Evolutionary conservation across 1,140 invertebrate species (phyloP), one percentile per base, ranked within the genome.

Genomic region (Heliconius congener): DNA sequence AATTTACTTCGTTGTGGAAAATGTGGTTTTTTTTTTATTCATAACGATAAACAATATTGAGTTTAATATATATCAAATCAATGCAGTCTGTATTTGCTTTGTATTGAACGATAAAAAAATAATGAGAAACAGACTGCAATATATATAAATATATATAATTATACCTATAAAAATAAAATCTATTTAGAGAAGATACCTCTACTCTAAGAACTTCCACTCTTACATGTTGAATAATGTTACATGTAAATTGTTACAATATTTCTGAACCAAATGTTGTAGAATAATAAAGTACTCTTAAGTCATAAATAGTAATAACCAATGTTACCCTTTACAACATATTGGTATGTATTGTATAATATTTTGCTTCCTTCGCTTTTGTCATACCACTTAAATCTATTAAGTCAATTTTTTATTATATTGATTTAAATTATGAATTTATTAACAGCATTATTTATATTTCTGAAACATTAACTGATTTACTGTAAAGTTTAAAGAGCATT

Each of bases 221-320:
- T 66, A 66, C 13, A 66, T 66, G 27, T 66, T 66, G 27, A 66
- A 66, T 52, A 71, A 70, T 50, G 37, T 46, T 11, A 76, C 57
- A 37, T 50, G 74, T 76, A 70, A 78, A 78, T 73, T 73, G 71
- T 73, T 78, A 46, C 19, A 78, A 74, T 60, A 73, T 46, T 78
- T 66, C 77, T 78, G 77, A 74, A 78, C 77, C 77, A 78, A 78
- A 34, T 52, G 57, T 78, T 78, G 66, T 70, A 78, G 23, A 42
- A 70, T 76, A 52, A 52, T 19, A 18, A 19, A 19, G 50, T 66
- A 76, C 8, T 57, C n/a, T 57, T 57, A 57, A 66, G 60, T 66
- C 60, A 13, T 66, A 66, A 27, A 30, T 27, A 16, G 4, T 66
- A 66, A 66, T 30, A 30, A 66, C 23, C 60, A 66, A 23, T 66